Evolutionary conservation across 2,797 vertebrate species (phyloP), one percentile per base, ranked within the genome.

Genomic region (Cossypha polioptera): DNA sequence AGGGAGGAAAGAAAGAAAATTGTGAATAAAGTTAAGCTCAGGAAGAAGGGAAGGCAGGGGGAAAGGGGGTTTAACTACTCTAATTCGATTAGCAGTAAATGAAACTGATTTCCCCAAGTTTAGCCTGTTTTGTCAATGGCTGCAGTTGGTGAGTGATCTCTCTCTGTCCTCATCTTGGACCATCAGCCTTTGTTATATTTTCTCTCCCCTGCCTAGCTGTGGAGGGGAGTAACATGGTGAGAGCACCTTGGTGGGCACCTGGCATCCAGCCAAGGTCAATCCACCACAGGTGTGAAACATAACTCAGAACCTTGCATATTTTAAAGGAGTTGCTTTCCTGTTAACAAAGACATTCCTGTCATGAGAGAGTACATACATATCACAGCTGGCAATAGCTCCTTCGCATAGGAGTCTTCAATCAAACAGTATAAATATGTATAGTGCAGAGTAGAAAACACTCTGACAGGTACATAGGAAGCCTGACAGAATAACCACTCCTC

Each of bases 401-500:
- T 74, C 0, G 0, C 69, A 48, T 36, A 48, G 10, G 22, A 91
- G 33, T 84, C 78, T 86, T 92, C 88, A 79, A 73, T 86, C 87
- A 88, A 18, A 50, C 24, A 55, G 69, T 76, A 94, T 88, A 94
- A 96, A 91, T 92, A 95, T 65, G 73, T 76, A 61, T 59, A 67
- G 8, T 38, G 51, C 0, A 0, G 55, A 94, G 74, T 40, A 88
- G 74, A 67, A 91, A 88, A 86, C 62, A 91, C 38, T 54, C 86
- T 86, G 95, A 90, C 91, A 92, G 87, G 77, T 73, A 88, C 68
- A 84, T 1, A 47, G 66, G 50, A 80, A 90, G 35, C 67, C 82
- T 94, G 94, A 94, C 90, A 94, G 82, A 73, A 94, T 84, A 94
- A 94, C 91, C 90, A 79, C 85, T 82, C 69, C 88, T 82, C 85